phyloP scores from a whole-genome alignment of 2,113 vertebrate genomes.

The Pseudorectes ferrugineus region DNA sequence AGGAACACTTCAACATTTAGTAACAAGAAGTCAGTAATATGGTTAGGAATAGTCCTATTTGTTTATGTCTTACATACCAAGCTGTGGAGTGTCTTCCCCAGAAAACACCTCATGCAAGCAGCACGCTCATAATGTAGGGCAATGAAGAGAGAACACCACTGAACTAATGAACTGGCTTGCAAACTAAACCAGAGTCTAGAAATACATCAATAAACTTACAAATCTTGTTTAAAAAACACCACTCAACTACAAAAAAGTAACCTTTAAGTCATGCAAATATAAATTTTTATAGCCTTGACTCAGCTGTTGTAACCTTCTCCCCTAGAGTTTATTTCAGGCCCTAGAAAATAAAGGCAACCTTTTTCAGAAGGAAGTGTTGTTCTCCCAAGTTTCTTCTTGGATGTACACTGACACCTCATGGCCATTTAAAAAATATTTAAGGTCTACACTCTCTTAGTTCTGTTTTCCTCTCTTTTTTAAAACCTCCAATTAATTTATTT shows the following conservation, averaged over 20 bases:
- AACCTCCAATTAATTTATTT: not conserved
- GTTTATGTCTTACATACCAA: not conserved
- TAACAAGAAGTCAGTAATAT: not conserved
- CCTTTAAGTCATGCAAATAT: not conserved
- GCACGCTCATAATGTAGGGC: not conserved
- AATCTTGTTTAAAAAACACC: not conserved
- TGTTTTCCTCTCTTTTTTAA: not conserved
- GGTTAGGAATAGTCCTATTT: not conserved
- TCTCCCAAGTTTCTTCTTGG: not conserved
- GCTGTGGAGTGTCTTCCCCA: not conserved
- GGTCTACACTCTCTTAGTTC: not conserved
- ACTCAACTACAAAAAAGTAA: not conserved
- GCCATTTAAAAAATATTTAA: not conserved
- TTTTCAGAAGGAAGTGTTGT: not conserved
- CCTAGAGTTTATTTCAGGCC: not conserved
- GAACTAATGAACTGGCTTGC: not conserved
- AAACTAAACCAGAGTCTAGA: not conserved
- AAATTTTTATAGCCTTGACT: not conserved
- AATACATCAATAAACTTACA: not conserved
- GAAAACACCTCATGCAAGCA: not conserved
- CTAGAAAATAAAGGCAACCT: not conserved
- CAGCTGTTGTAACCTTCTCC: not conserved
- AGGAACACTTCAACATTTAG: not conserved
- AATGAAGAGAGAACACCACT: not conserved
- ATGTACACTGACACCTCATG: slow-evolving; percentile 42